Conservation (phyloP, 2,797 vertebrate genomes). For the Phyllotis vaccarum region DNA sequence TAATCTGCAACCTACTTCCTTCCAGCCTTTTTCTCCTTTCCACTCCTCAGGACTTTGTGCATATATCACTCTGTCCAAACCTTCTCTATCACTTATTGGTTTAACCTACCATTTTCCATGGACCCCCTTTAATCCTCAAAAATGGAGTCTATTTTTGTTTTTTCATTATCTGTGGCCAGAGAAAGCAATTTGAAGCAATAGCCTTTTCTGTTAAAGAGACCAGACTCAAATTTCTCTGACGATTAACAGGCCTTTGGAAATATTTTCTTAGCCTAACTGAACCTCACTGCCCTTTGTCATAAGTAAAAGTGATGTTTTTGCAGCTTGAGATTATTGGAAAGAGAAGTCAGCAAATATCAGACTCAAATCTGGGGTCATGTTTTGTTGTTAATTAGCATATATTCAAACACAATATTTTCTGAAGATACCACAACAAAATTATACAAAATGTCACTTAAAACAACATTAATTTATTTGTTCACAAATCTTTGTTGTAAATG, state of each 20-base stretch:
- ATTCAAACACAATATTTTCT: conserved; percentile 9
- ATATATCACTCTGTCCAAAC: neutral
- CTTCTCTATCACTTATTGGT: neutral
- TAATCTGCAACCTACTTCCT: neutral
- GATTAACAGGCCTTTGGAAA: neutral
- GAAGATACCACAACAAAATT: neutral
- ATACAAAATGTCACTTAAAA: neutral
- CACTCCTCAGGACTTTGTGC: neutral
- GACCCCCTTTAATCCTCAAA: neutral
- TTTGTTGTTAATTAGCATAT: neutral
- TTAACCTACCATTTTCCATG: neutral
- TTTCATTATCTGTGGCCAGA: neutral
- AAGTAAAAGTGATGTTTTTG: neutral
- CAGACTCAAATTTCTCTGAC: neutral
- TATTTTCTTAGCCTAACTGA: conserved; percentile 22
- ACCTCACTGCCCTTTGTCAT: neutral
- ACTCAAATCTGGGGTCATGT: neutral
- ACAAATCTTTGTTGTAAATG: neutral
- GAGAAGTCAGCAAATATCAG: neutral
- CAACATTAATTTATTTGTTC: neutral
- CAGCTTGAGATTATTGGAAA: conserved; percentile 3
- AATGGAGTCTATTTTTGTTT: neutral
- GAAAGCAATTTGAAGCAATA: neutral
- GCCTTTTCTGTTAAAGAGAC: neutral
- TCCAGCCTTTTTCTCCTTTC: neutral